These are phyloP conservation scores for Nyctalus aviator DNA, from an alignment of 2,797 vertebrate species.

Conservation along the genomic window DNA sequence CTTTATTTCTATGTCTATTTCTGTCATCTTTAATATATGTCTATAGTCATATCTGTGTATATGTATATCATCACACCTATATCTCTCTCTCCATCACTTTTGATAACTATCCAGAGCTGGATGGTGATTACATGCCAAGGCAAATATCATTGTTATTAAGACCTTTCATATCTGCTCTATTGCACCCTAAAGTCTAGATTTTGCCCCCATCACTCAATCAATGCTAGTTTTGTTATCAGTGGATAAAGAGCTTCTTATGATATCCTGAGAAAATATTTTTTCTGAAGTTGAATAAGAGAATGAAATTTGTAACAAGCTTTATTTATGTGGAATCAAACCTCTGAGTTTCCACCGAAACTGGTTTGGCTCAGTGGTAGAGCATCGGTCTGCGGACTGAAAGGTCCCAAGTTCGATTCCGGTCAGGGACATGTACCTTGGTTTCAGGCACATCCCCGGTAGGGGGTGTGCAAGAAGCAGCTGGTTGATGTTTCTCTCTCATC, in stretches of 20 bases:
- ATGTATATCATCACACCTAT: not conserved
- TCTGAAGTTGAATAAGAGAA: not conserved
- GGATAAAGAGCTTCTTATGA: not conserved
- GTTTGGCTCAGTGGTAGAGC: too few relatives aligned
- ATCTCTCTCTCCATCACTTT: not conserved
- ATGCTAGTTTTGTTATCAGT: not conserved
- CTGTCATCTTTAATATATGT: not conserved
- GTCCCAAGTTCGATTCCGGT: too few relatives aligned
- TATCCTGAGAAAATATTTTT: not conserved
- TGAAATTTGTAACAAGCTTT: not conserved
- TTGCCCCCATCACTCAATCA: not conserved
- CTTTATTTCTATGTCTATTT: too few relatives aligned
- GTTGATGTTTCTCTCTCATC: too few relatives aligned
- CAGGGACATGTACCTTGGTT: too few relatives aligned
- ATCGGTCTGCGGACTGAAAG: too few relatives aligned
- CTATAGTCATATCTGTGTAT: not conserved
- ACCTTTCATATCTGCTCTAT: not conserved
- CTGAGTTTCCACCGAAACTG: too few relatives aligned
- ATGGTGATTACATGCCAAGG: not conserved
- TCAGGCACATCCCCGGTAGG: too few relatives aligned
- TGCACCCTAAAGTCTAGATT: not conserved
- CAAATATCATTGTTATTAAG: not conserved
- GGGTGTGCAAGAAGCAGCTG: too few relatives aligned
- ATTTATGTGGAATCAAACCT: not conserved
- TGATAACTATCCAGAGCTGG: not conserved